Base-by-base conservation (phyloP, 2,113 vertebrate genomes). In the Paramisgurnus dabryanus region DNA sequence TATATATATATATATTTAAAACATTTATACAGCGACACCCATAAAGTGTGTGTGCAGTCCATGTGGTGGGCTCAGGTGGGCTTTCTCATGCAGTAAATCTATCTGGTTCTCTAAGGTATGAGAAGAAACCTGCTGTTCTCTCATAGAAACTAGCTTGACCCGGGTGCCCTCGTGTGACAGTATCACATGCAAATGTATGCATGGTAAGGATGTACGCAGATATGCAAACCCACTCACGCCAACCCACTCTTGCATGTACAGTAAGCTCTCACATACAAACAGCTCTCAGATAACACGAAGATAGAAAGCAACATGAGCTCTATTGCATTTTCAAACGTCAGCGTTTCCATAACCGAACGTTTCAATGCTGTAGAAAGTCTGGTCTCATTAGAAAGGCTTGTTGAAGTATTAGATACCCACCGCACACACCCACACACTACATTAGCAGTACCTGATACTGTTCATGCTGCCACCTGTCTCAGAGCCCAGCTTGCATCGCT, bases 401-500 rank as follows among this genome's bases (percentile, higher is more conserved):
- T 39, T n/a, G 58, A 49, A 75, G 60, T 4, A 75, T 64, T 64
- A 64, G 41, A 64, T 50, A 61, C 43, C 43, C 73, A 15, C 18
- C 3, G 12, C 64, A 47, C 43, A 63, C 64, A 68, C 64, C 64
- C 55, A 61, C 66, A 61, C 63, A 18, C 22, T 34, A 34, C 71
- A 76, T 43, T 69, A 6, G 18, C 78, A 64, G 87, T 95, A 99
- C 97, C 97, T 98, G 91, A 99, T 95, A 91, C 96, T 98, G 94
- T 95, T 99, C 96, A 98, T 95, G 93, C 97, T 98, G 90, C 96
- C 96, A 0, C 96, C 95, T 0, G 95, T 95, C 86, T 99, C 96
- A 43, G 97, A 97, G 88, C 96, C 97, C 83, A 98, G 95, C 88
- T 98, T 98, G 95, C 98, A 98, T 96, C 96, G 93, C 95, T 98